Evolutionary conservation across 1,140 invertebrate genomes (phyloP), one percentile per base, ranked within the genome.

Genomic region (Calliphora vicina): DNA sequence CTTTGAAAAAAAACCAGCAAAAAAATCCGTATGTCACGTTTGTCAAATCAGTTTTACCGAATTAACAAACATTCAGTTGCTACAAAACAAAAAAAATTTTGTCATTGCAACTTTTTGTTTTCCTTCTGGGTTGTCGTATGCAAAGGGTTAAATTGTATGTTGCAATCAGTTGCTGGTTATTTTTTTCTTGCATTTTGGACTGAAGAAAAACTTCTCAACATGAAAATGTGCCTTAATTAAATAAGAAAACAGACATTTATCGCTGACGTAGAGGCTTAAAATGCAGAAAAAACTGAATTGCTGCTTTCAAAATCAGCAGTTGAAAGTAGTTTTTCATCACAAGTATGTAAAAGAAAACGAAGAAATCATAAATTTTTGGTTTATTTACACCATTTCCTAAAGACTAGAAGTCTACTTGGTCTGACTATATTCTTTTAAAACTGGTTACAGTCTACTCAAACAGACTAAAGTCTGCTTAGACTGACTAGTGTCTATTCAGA

Each of bases 11-110:
- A n/a, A 67, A 67, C 8, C 20, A n/a, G n/a, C 8, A 0, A 67
- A 67, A 67, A 67, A 67, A 67, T 67, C 61, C 61, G 61, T 67
- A 67, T 67, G 61, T 67, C 61, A 67, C 61, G 61, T 67, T 67
- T 67, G 61, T 67, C 61, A 67, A 67, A 67, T 67, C 61, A 67
- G 61, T 67, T 67, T 67, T 67, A 67, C 61, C 61, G 61, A 67
- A 67, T 25, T 25, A 67, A 67, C 61, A 67, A 67, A 67, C 61
- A 20, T 23, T 25, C 61, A 25, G 20, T 57, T n/a, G 15, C n/a
- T 23, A 67, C 17, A 23, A 23, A 5, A 23, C 61, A 23, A 57
- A 17, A 0, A 57, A 57, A 57, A 57, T n/a, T n/a, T 57, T 57
- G 50, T 57, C 50, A 57, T 57, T 57, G 50, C 61, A 67, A 23